Conservation (phyloP, 2,797 vertebrate genomes). For the Molossus molossus region DNA sequence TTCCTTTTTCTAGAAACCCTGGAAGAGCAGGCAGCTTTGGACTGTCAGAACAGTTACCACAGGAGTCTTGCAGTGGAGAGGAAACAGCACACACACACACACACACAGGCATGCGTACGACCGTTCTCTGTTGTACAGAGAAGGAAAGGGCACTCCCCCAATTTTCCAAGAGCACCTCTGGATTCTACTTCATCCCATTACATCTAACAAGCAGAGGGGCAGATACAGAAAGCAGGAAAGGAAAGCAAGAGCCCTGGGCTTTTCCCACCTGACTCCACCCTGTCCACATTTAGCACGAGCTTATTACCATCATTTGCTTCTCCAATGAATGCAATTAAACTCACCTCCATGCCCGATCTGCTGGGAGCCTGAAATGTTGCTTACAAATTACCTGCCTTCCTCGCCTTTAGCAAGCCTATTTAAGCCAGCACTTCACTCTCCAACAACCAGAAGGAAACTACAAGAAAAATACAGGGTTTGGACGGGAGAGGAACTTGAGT, state of each 20-base stretch:
- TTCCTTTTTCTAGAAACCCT: conserved; percentile 9
- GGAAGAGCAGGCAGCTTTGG: no score
- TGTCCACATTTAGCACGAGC: not conserved
- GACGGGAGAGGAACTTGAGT: not conserved
- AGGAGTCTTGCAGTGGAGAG: not conserved
- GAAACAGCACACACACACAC: not conserved
- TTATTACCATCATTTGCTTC: conserved; percentile 55
- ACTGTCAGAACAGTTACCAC: not conserved
- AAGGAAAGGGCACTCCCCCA: not conserved
- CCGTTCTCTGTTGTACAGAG: not conserved
- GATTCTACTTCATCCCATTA: not conserved
- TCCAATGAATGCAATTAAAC: conserved; percentile 69
- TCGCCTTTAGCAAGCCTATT: not conserved
- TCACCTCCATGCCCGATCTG: not conserved
- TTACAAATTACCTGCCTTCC: conserved; percentile 39
- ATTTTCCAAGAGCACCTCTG: not conserved
- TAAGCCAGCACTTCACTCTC: not conserved
- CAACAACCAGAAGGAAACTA: not conserved
- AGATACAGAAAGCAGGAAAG: not conserved
- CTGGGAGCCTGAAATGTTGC: conserved; percentile 51
- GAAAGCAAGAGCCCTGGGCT: not conserved
- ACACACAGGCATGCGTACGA: no score
- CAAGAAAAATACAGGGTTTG: not conserved
- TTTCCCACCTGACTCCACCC: not conserved
- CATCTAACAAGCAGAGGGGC: accelerated